Percentiles rank a stretch among this genome's conserved stretches.
Evolutionary conservation across 2,113 vertebrate genomes (phyloP).

Genomic region (Choloepus hoffmanni): DNA sequence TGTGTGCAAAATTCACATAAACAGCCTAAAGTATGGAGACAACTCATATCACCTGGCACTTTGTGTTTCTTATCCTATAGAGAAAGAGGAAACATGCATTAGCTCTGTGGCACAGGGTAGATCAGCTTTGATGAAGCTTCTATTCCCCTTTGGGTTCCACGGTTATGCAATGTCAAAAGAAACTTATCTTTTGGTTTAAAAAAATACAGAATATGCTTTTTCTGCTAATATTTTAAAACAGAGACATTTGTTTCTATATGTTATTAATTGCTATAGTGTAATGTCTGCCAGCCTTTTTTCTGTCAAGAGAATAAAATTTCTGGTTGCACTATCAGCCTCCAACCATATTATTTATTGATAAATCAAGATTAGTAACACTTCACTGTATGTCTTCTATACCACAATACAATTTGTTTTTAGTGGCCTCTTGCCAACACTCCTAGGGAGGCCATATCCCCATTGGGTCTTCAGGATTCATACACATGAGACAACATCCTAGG

Average conservation of each 20-base stretch:
- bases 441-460: not conserved
- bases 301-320: conserved; percentile 29
- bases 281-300: not conserved
- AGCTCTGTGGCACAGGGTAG: not conserved
- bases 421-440: not conserved
- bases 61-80: not conserved
- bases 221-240: conserved; percentile 14
- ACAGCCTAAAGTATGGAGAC: not conserved
- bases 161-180: not conserved
- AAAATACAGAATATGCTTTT: not conserved
- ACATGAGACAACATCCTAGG: not conserved
- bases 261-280: not conserved
- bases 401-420: not conserved
- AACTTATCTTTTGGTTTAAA: not conserved
- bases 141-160: not conserved
- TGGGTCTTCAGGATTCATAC: not conserved
- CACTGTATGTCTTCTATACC: not conserved
- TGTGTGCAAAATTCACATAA: not conserved
- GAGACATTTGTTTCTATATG: conserved; percentile 45
- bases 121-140: not conserved
- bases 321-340: not conserved
- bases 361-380: conserved; percentile 4
- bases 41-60: not conserved
- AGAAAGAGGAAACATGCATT: not conserved
- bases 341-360: not conserved